phyloP scores from a whole-genome alignment of 2,113 vertebrate genomes.

The Felis catus region DNA sequence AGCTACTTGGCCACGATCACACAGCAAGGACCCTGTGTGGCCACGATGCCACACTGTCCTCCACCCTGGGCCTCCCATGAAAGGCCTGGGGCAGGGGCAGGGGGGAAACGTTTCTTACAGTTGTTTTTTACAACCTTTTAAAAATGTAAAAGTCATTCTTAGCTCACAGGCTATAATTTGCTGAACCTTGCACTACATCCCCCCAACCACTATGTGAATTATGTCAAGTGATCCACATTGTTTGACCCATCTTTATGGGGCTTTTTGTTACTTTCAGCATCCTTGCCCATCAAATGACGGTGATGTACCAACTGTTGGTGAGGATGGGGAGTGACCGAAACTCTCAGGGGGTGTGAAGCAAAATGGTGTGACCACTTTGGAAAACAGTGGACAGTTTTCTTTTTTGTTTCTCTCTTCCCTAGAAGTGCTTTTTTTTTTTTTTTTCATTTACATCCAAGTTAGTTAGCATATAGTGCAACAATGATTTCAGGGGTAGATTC shows the following conservation, averaged over 20 bases:
- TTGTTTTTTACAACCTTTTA: not conserved
- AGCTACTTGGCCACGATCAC: not conserved
- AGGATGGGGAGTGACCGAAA: rapidly evolving
- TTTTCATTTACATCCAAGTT: no score
- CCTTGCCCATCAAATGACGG: not conserved
- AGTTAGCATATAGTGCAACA: no score
- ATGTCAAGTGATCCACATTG: not conserved
- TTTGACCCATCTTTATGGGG: no score
- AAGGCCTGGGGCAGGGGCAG: not conserved
- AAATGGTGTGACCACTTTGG: not conserved
- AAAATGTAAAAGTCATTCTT: not conserved
- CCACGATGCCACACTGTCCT: no score
- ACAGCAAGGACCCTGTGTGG: not conserved
- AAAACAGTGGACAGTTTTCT: not conserved
- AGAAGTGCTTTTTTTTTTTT: no score
- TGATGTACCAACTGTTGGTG: rapidly evolving
- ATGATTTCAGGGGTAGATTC: no score
- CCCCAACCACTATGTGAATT: not conserved
- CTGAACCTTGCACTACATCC: rapidly evolving
- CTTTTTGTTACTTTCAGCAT: not conserved
- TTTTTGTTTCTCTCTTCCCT: no score
- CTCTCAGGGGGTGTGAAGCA: not conserved
- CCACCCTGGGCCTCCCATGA: not conserved
- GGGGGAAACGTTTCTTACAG: no score
- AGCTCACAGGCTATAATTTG: not conserved